Percentiles rank a stretch among this genome's conserved stretches.
phyloP scores from a whole-genome alignment of 64 coral and sea anemone genomes.

The Montipora foliosa region DNA sequence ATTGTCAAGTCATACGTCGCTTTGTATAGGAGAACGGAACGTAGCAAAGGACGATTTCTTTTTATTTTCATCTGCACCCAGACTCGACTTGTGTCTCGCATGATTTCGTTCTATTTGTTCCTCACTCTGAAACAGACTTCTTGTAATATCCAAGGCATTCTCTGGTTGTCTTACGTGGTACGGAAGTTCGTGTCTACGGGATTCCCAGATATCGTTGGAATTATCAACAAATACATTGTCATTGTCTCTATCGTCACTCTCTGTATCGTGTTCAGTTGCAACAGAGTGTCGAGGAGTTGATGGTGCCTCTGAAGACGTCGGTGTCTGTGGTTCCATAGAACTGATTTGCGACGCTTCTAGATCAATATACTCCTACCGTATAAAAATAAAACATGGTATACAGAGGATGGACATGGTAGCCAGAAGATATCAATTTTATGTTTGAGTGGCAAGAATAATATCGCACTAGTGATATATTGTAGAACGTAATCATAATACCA shows the following conservation, averaged over 20 bases:
- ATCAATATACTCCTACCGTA: constrained; percentile 59
- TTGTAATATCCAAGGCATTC: not conserved
- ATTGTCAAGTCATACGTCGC: constrained; percentile 6
- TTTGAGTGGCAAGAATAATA: no score
- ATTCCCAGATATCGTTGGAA: constrained; percentile 10
- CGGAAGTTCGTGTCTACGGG: not conserved
- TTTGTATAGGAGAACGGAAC: constrained; percentile 27
- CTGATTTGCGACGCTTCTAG: not conserved
- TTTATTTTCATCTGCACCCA: not conserved
- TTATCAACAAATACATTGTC: constrained; percentile 50
- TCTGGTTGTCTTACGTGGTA: not conserved
- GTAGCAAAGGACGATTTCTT: not conserved
- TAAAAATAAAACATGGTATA: not conserved
- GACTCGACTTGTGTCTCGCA: not conserved
- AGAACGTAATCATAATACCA: no score
- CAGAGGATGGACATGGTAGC: no score
- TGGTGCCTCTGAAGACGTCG: constrained; percentile 53
- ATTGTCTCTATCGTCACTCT: constrained; percentile 43
- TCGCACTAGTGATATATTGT: no score
- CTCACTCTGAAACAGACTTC: not conserved
- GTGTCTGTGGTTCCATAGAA: constrained; percentile 50
- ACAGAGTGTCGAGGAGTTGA: constrained; percentile 70
- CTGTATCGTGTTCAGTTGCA: constrained; percentile 27
- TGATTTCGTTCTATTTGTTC: not conserved
- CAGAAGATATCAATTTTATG: no score